Conservation (phyloP, 2,113 vertebrate genomes). For the Rhinopithecus roxellana region DNA sequence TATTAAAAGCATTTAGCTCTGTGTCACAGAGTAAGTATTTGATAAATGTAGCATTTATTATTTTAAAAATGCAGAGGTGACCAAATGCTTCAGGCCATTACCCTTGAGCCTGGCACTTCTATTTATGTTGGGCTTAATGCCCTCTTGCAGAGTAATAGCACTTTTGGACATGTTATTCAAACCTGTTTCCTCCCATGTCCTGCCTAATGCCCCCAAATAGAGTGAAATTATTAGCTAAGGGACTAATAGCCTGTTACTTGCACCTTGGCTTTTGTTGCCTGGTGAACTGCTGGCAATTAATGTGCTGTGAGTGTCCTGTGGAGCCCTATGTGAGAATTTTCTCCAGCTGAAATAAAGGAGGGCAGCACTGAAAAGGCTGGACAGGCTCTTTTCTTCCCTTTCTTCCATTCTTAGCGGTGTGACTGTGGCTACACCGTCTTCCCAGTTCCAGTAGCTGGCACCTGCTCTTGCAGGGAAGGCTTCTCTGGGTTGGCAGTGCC, state of each 20-base stretch:
- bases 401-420: neutral
- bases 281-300: neutral
- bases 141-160: neutral
- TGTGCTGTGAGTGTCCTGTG: neutral
- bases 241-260: neutral
- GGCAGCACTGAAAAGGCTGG: neutral
- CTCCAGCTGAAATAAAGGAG: neutral
- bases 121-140: neutral
- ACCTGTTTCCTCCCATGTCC: neutral
- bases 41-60: neutral
- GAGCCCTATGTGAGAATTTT: neutral
- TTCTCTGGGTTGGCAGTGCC: neutral
- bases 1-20: neutral
- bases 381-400: neutral
- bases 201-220: neutral
- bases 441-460: no score
- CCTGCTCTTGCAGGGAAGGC: neutral
- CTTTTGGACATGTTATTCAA: neutral
- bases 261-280: constrained; percentile 19
- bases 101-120: neutral
- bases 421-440: neutral
- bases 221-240: constrained; percentile 2
- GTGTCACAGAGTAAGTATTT: neutral
- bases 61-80: constrained; percentile 38
- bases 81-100: neutral